Percentiles rank a stretch among this genome's conserved stretches.
These are phyloP conservation scores for Epinephelus coioides DNA, from an alignment of 2,797 vertebrate genomes.

Conservation along the genomic window DNA sequence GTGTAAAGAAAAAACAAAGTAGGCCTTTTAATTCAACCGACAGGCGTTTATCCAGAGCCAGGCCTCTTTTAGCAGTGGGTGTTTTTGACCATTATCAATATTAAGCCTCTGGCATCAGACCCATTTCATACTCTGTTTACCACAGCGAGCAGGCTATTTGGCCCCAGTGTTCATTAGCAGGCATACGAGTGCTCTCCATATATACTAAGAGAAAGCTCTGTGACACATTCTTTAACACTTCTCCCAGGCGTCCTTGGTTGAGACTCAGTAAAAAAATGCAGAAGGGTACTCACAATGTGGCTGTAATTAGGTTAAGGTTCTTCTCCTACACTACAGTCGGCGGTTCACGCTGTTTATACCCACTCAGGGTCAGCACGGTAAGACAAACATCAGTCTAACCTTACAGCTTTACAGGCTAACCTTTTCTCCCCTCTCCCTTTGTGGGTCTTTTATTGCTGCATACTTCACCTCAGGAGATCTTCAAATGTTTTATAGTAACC, in stretches of 20 bases:
- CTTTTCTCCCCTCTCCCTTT: constrained; percentile 4
- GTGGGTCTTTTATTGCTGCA: constrained; percentile 38
- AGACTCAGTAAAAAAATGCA: constrained; percentile 67
- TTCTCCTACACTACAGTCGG: constrained; percentile 72
- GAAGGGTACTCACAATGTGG: constrained; percentile 56
- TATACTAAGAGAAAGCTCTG: constrained; percentile 3
- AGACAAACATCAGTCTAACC: constrained; percentile 52
- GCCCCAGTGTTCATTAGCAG: constrained; percentile 22
- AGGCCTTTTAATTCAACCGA: constrained; percentile 47
- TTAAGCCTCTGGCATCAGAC: constrained; percentile 48
- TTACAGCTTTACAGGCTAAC: constrained; percentile 39
- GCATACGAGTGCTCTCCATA: constrained; percentile 2
- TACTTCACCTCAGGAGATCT: constrained; percentile 12
- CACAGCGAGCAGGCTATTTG: constrained; percentile 14
- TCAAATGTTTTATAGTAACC: constrained; percentile 46
- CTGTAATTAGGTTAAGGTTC: constrained; percentile 79
- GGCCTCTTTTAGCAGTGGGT: constrained; percentile 47
- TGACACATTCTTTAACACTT: constrained; percentile 18
- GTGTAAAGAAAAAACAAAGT: constrained; percentile 22
- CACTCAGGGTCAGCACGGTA: constrained; percentile 81
- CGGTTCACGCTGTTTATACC: constrained; percentile 61
- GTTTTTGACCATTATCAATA: constrained; percentile 58
- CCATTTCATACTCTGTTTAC: constrained; percentile 45
- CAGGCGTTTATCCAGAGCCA: constrained; percentile 28
- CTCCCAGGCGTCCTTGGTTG: constrained; percentile 12